These are phyloP conservation scores for Nothobranchius furzeri DNA, from an alignment of 2,113 vertebrate species.

Conservation along the genomic window DNA sequence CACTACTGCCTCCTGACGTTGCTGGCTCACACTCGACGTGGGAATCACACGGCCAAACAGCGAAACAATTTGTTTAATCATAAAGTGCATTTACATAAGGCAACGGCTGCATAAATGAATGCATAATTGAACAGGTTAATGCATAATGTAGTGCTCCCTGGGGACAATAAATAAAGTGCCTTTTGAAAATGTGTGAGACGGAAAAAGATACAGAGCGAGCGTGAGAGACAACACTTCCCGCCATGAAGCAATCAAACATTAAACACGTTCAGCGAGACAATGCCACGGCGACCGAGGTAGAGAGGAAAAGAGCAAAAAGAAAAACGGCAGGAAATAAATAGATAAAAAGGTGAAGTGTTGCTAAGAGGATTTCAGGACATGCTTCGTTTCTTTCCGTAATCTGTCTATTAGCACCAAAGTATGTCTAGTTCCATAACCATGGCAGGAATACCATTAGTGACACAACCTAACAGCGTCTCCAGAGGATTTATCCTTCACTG, in stretches of 20 bases:
- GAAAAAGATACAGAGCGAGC: conserved; percentile 52
- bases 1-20: conserved; percentile 68
- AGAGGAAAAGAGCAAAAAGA: conserved; percentile 51
- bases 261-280: conserved; percentile 72
- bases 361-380: conserved; percentile 82
- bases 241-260: conserved; percentile 70
- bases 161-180: conserved; percentile 78
- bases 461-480: conserved; percentile 69
- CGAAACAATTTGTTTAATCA: conserved; percentile 79
- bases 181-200: conserved; percentile 71
- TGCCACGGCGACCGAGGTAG: conserved; percentile 68
- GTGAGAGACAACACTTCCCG: conserved; percentile 55
- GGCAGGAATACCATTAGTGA: conserved; percentile 79
- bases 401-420: conserved; percentile 84
- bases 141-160: conserved; percentile 77
- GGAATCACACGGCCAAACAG: conserved; percentile 71
- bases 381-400: conserved; percentile 83
- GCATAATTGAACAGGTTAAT: conserved; percentile 81
- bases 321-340: conserved; percentile 69
- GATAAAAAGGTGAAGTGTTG: conserved; percentile 73
- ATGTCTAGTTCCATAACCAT: conserved; percentile 80
- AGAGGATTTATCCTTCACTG: conserved; percentile 64
- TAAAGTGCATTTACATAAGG: conserved; percentile 80
- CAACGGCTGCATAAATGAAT: conserved; percentile 81
- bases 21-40: conserved; percentile 73